Percentiles rank a stretch among this genome's conserved stretches.
These are phyloP conservation scores for Apodemus agrarius DNA, from an alignment of 2,797 vertebrate species.

Conservation along the genomic window DNA sequence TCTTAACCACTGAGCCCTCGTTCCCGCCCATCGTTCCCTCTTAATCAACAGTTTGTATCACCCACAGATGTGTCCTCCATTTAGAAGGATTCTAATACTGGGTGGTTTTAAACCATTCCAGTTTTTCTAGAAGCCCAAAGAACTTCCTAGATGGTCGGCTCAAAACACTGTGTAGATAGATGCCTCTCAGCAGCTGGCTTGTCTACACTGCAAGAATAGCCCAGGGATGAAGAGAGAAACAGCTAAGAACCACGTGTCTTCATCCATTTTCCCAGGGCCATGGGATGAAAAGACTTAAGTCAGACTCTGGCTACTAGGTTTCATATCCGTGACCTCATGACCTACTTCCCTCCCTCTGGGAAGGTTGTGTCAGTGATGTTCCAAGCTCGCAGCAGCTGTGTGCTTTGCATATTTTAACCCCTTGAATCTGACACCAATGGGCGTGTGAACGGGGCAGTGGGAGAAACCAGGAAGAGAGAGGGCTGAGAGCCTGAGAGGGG, in stretches of 20 bases:
- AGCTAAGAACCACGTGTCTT: background rate
- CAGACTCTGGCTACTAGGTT: background rate
- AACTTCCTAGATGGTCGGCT: background rate
- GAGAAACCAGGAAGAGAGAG: background rate
- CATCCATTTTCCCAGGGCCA: background rate
- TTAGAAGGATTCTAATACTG: background rate
- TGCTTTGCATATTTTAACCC: background rate
- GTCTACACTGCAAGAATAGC: background rate
- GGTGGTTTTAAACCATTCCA: background rate
- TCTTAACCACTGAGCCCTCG: background rate
- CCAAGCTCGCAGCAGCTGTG: background rate
- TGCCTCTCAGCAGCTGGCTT: background rate
- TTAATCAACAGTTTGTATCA: background rate
- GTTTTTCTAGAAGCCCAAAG: conserved; percentile 25
- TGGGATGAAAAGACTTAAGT: fast-evolving
- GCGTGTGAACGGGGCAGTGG: background rate
- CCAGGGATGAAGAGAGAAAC: background rate
- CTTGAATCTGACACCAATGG: background rate
- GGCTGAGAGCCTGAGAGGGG: fast-evolving
- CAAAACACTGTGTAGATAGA: background rate
- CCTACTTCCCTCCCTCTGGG: background rate
- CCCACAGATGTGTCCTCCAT: background rate
- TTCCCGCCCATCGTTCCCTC: too few relatives aligned
- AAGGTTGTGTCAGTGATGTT: background rate
- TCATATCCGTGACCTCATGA: background rate